A percentile compares a stretch with the other conserved stretches of the same genome.
Evolutionary conservation across 1,140 invertebrate species (phyloP).

Genomic region (Harpegnathos saltator): DNA sequence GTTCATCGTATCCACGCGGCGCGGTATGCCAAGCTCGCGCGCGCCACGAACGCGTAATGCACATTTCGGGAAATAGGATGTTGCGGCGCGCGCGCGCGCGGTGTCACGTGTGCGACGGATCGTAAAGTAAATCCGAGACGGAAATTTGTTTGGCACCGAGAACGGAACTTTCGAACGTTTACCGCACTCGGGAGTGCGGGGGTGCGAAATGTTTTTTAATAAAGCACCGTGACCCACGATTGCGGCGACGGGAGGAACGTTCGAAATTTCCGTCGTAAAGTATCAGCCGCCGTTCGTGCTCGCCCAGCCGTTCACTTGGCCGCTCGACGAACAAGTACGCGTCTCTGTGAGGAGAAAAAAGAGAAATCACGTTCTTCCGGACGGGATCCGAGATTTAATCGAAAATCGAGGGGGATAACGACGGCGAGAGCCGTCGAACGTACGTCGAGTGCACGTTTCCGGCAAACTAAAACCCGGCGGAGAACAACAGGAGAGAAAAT

Average conservation of each 20-base stretch:
- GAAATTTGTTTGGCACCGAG: constrained; percentile 2
- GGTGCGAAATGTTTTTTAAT: constrained; percentile 12
- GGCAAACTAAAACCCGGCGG: neutral
- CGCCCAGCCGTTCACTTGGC: too few relatives aligned
- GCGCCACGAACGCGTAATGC: neutral
- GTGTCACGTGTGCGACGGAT: constrained; percentile 17
- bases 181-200: neutral
- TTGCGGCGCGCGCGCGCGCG: neutral
- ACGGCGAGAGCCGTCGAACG: neutral
- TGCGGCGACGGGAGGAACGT: neutral
- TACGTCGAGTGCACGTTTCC: neutral
- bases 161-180: neutral
- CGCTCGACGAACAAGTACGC: neutral
- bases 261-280: constrained; percentile 19
- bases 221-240: neutral
- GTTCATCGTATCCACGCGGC: neutral
- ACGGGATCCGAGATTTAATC: neutral
- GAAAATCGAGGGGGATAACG: neutral
- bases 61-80: neutral
- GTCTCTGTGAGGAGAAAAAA: neutral
- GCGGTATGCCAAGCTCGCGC: neutral
- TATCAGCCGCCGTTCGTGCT: neutral
- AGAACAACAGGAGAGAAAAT: neutral
- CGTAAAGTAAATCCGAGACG: constrained; percentile 8
- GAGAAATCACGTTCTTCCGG: neutral